phyloP scores from a whole-genome alignment of 2,797 vertebrate species.

The Pangasius sanitwongsei region DNA sequence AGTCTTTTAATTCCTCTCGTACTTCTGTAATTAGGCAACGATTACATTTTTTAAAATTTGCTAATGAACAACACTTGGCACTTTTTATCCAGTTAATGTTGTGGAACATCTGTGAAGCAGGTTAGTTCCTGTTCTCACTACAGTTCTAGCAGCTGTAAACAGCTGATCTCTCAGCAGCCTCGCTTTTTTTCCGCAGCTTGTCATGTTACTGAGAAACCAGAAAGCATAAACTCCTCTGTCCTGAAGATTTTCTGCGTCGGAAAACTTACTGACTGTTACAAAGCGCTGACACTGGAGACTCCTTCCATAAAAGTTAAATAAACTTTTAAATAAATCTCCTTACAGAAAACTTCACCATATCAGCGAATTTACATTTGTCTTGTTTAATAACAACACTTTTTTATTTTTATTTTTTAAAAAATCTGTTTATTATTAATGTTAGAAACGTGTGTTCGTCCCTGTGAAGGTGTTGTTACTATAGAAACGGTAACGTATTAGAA shows the following conservation, averaged over 20 bases:
- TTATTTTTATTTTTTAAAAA: too few species aligned
- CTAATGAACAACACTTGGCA: not conserved
- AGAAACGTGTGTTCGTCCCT: too few species aligned
- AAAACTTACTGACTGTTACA: not conserved
- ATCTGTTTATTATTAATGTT: too few species aligned
- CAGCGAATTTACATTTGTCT: too few species aligned
- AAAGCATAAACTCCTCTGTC: too few species aligned
- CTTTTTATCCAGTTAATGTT: not conserved
- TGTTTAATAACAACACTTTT: too few species aligned
- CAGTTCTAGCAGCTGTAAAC: not conserved
- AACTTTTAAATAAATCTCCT: not conserved
- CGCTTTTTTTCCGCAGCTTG: not conserved
- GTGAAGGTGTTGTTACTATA: too few species aligned
- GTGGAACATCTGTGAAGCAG: not conserved
- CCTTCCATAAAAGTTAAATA: not conserved
- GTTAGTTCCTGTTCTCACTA: not conserved
- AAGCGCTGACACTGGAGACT: not conserved
- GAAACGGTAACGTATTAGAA: too few species aligned
- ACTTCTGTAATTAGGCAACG: not conserved
- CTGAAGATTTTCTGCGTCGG: not conserved
- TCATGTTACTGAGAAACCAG: not conserved
- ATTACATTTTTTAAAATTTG: not conserved
- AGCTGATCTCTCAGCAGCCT: not conserved
- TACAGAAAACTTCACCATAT: not conserved
- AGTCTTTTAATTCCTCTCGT: not conserved